Evolutionary conservation across 2,888 invertebrate genomes (phyloP).

Genomic region (Sarcophaga caerulescens): DNA sequence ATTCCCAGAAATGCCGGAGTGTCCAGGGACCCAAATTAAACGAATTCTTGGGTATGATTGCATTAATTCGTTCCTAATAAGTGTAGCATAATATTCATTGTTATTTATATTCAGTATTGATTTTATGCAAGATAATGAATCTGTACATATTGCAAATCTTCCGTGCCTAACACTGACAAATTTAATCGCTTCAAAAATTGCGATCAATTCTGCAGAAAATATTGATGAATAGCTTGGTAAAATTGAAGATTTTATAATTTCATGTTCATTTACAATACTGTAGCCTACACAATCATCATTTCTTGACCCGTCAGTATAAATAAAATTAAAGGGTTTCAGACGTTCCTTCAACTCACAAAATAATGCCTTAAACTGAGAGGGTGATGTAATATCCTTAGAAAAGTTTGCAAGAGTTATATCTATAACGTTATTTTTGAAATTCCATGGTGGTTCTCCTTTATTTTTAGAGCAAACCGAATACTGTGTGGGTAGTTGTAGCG

Average conservation of each 20-base stretch:
- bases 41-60: not conserved
- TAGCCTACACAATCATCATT: not conserved
- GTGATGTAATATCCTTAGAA: not conserved
- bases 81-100: not conserved
- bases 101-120: conserved; percentile 2
- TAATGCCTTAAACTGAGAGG: not conserved
- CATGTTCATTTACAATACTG: not conserved
- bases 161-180: not conserved
- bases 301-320: conserved; percentile 3
- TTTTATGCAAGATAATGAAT: conserved; percentile 9
- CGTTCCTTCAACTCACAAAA: not conserved
- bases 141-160: conserved; percentile 5
- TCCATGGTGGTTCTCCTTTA: not conserved
- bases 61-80: not conserved
- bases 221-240: not conserved
- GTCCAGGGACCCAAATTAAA: conserved; percentile 15
- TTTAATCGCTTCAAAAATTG: not conserved
- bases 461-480: not conserved
- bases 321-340: not conserved
- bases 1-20: conserved; percentile 9
- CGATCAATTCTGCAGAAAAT: conserved; percentile 19
- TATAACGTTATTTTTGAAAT: not conserved
- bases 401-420: not conserved
- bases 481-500: not conserved
- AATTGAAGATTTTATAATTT: conserved; percentile 5